These are phyloP conservation scores for Vannuccia rotundouncinata DNA, from an alignment of 2,888 invertebrate genomes.

Conservation along the genomic window DNA sequence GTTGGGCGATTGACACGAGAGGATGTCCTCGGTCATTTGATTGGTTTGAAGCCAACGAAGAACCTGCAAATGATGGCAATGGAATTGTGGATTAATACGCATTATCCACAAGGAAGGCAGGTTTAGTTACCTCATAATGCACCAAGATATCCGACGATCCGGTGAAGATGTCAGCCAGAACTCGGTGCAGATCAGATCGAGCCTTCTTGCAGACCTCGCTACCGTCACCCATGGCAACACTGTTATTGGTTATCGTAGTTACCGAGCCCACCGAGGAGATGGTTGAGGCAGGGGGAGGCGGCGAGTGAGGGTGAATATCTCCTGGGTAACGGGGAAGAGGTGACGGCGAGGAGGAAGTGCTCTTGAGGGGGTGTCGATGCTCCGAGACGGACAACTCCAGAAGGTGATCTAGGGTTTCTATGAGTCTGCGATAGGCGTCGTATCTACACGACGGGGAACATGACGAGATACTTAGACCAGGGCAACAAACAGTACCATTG, in stretches of 20 bases:
- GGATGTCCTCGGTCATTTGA: conserved; percentile 57
- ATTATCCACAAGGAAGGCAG: no score
- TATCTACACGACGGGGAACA: neutral
- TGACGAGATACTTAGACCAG: no score
- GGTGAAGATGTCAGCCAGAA: conserved; percentile 6
- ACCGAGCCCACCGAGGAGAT: neutral
- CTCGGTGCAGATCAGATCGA: neutral
- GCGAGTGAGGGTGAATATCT: neutral
- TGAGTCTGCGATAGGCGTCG: neutral
- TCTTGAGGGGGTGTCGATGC: neutral
- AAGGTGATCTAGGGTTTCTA: neutral
- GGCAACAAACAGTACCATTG: neutral
- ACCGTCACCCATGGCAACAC: neutral
- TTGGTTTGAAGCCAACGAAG: conserved; percentile 80
- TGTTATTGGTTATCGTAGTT: neutral
- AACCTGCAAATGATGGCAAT: no score
- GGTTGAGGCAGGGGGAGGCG: neutral
- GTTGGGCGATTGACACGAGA: conserved; percentile 62
- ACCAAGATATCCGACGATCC: conserved; percentile 61
- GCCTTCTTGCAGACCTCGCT: conserved; percentile 19
- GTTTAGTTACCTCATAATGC: conserved; percentile 48
- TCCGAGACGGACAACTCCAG: neutral
- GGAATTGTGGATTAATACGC: conserved; percentile 77
- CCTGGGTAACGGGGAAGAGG: neutral
- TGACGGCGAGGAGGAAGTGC: neutral